Base-by-base conservation (phyloP, 1,140 invertebrate genomes). In the Dufourea novaeangliae region DNA sequence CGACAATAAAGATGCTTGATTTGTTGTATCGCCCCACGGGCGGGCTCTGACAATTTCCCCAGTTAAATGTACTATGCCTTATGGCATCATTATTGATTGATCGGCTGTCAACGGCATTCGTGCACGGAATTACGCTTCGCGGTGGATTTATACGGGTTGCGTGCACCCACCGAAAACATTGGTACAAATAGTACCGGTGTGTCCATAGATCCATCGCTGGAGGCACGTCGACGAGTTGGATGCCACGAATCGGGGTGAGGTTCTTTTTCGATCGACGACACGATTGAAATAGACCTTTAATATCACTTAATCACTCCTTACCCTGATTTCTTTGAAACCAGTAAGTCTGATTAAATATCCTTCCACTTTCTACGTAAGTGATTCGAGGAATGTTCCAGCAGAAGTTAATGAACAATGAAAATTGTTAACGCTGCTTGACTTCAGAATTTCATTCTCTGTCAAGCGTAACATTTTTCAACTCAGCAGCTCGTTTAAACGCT, bases 41-140 rank as follows among this genome's bases (percentile, higher is more conserved):
- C n/a, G 22, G 22, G 22, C 22, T 41, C 5, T 25, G 7, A 41
- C n/a, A 12, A 74, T 68, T 66, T 68, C 52, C 37, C 11, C 39
- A 52, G 37, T 67, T 69, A 57, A 75, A 75, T 77, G 54, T 77
- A 77, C 57, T 62, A 52, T 54, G 66, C 57, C 54, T 77, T 77
- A 77, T 71, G 29, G 75, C 56, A 71, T 77, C 25, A 69, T 75
- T 75, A 69, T 69, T 69, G 52, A 75, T 76, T 57, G 74, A 76
- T 76, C 64, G 66, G 64, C 66, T 76, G 66, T 76, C 74, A 70
- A 20, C 56, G 56, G 14, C 74, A 77, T 70, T 77, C 74, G 67
- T 77, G 66, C 41, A 50, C 32, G 37, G 67, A 77, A 77, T 76
- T 37, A 61, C 56, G 54, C 8, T 52, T 39, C 56, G 34, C 34